Evolutionary conservation across 2,797 vertebrate genomes (phyloP), one percentile per base, ranked within the genome.

Genomic region (Cygnus olor): DNA sequence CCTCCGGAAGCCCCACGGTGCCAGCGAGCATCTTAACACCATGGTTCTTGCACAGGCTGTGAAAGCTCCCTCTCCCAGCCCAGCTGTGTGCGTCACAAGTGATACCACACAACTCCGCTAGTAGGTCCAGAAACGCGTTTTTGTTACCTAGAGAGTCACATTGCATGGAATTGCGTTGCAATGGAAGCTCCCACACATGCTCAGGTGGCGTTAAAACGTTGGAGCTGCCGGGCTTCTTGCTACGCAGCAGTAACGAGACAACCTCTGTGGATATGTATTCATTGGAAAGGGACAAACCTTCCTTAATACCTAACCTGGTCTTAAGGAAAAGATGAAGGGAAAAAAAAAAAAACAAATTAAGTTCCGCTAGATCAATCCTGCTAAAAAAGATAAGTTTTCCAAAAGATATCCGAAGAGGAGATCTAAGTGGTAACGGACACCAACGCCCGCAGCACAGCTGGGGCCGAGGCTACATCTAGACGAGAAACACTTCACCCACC

Each of bases 181-280:
- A 4, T 40, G 27, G 19, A 70, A 6, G 32, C 8, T 69, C 64
- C 28, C 10, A 6, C 14, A 1, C 2, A 1, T 2, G 51, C 45
- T 3, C 53, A 12, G 22, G 57, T 20, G 53, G 4, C 6, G 9
- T 9, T 6, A 10, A 20, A n/a, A 3, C 7, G 9, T 5, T 16
- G 27, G 27, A 78, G 60, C 45, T 3, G 30, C 49, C 21, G 2
- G 2, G 3, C 14, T 34, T 22, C 28, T 22, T 4, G 2, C 5
- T 8, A 18, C 2, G 7, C 54, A 19, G 68, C 9, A 3, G 36
- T 5, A 38, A 53, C 1, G 27, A 24, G 76, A 16, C 11, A 5
- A 18, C 13, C 34, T 21, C 72, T 3, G 40, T 1, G 24, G 47
- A 10, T 10, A 6, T 0, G 20, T 0, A 2, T 7, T 24, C 36